These are phyloP conservation scores for Anoura caudifer DNA, from an alignment of 2,113 vertebrate species.

Conservation along the genomic window DNA sequence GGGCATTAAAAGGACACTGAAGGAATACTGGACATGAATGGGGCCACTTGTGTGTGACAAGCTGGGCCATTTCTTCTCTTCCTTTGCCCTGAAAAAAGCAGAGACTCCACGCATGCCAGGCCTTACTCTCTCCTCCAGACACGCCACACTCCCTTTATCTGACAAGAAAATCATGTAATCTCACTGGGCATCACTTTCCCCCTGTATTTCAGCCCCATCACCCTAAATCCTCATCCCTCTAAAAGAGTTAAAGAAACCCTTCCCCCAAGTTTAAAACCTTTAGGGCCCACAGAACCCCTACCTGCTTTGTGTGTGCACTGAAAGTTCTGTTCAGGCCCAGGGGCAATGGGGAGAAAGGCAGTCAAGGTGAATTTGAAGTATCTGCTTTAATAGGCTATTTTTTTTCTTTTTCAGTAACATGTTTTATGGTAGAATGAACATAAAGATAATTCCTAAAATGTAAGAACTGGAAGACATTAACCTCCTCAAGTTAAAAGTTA, in stretches of 20 bases:
- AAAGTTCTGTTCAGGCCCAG: too few relatives aligned
- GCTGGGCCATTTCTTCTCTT: not conserved
- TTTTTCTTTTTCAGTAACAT: not conserved
- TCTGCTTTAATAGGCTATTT: not conserved
- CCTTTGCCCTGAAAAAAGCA: not conserved
- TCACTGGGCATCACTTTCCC: not conserved
- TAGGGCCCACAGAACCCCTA: not conserved
- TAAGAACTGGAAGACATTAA: not conserved
- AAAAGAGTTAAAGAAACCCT: not conserved
- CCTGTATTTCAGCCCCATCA: not conserved
- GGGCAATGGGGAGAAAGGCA: not conserved
- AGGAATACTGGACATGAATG: not conserved
- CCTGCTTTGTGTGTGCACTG: not conserved
- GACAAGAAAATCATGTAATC: not conserved
- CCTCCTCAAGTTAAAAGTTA: not conserved
- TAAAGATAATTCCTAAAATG: not conserved
- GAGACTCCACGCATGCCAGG: not conserved
- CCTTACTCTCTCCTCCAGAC: not conserved
- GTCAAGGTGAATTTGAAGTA: not conserved
- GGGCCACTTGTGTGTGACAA: not conserved
- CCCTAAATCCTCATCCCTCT: not conserved
- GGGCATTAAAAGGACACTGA: not conserved
- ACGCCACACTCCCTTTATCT: not conserved
- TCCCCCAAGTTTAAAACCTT: not conserved
- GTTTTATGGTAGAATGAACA: not conserved